These are phyloP conservation scores for Acromyrmex charruanus DNA, from an alignment of 1,140 invertebrate genomes.

Conservation along the genomic window DNA sequence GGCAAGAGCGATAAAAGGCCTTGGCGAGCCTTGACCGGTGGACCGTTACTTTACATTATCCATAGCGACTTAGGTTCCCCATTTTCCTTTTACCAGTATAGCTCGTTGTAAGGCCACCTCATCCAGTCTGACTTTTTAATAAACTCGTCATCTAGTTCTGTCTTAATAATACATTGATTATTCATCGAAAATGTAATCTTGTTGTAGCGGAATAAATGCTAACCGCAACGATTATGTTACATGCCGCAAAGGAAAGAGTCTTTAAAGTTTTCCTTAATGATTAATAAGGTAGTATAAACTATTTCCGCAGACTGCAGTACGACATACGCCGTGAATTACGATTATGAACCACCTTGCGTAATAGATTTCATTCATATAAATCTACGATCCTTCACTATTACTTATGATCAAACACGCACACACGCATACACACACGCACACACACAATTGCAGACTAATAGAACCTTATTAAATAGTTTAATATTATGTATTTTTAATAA, in stretches of 20 bases:
- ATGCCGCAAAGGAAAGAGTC: not conserved
- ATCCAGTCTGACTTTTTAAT: conserved; percentile 6
- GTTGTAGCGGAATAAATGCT: conserved; percentile 16
- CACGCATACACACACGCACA: no score
- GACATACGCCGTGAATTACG: conserved; percentile 26
- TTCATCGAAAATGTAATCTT: not conserved
- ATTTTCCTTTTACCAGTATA: conserved; percentile 71
- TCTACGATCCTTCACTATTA: not conserved
- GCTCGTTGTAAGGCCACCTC: not conserved
- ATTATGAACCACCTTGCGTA: conserved; percentile 25
- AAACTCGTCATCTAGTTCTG: conserved; percentile 6
- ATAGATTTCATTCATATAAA: conserved; percentile 43
- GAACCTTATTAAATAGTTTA: not conserved
- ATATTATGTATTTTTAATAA: not conserved
- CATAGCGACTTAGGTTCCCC: conserved; percentile 62
- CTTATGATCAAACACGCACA: no score
- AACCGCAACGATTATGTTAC: not conserved
- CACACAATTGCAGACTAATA: not conserved
- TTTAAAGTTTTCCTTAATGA: conserved; percentile 19
- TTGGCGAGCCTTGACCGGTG: conserved; percentile 83
- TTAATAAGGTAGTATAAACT: not conserved
- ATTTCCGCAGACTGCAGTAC: not conserved
- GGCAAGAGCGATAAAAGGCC: conserved; percentile 79
- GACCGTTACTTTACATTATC: conserved; percentile 80
- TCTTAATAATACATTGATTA: not conserved